Evolutionary conservation across 1,140 invertebrate genomes (phyloP), one percentile per base, ranked within the genome.

Genomic region (Eubasilissa regina): DNA sequence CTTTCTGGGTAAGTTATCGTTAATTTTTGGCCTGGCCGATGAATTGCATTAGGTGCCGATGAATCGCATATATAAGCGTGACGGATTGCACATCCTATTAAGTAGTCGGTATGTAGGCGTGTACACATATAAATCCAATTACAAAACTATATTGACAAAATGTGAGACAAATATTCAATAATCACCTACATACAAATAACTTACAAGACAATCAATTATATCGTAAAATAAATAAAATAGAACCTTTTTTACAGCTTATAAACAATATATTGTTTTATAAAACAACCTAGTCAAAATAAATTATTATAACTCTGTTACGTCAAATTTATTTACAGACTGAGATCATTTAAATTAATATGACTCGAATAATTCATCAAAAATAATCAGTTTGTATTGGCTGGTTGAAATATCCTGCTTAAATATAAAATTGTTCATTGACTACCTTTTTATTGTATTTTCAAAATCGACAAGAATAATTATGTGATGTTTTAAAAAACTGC

Each of bases 291-390:
- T 66, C 43, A 66, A 66, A 66, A 66, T 66, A 66, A 66, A 66
- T 66, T 44, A 66, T 66, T 25, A 66, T 70, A 51, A 47, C 66
- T 70, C 66, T 53, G 45, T 70, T 51, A 70, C 48, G 45, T 25
- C 47, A 70, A 48, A 53, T 70, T 15, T 70, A 70, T 70, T 70
- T 70, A 70, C 66, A 70, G 47, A 21, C 51, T 70, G 66, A 70
- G 66, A 70, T 70, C 66, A 70, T 48, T 70, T 51, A 70, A 53
- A 70, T 70, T 48, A 70, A 70, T 51, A 70, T 70, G 66, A 70
- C 66, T 70, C 66, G 45, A 70, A 70, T 70, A 70, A 70, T 51
- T 51, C 48, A 51, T 66, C 62, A 70, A 70, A 70, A 17, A 70
- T 48, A 48, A 48, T 48, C 17, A 15, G 25, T 62, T 19, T 62